Conservation (phyloP, 2,888 invertebrate genomes). For the Drosophila birchii region DNA sequence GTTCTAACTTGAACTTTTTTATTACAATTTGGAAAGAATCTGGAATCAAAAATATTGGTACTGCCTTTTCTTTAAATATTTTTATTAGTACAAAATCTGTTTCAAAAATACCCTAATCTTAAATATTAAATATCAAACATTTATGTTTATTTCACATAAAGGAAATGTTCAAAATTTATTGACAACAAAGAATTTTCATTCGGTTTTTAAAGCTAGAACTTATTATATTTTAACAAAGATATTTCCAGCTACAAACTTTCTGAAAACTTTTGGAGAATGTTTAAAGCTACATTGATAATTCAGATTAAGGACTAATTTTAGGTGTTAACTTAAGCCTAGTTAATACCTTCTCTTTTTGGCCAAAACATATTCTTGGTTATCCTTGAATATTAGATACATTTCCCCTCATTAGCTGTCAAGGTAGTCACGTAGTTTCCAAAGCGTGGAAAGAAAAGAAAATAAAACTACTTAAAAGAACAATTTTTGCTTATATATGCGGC, state of each 20-base stretch:
- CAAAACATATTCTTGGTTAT: not conserved
- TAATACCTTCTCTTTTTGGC: too few species aligned
- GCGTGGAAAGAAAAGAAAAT: not conserved
- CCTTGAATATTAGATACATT: slow-evolving; percentile 55
- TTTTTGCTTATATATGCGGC: slow-evolving; percentile 44
- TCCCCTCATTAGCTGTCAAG: slow-evolving; percentile 57
- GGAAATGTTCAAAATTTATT: not conserved
- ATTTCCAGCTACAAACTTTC: too few species aligned
- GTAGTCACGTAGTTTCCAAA: slow-evolving; percentile 50
- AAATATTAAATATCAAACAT: not conserved
- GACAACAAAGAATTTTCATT: not conserved
- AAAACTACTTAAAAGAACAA: slow-evolving; percentile 29
- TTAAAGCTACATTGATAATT: too few species aligned
- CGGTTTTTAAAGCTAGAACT: too few species aligned
- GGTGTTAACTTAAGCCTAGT: too few species aligned
- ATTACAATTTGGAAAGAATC: not conserved
- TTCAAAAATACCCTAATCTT: not conserved
- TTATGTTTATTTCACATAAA: too few species aligned
- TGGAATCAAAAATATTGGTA: not conserved
- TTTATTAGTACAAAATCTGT: not conserved
- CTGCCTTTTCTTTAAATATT: not conserved
- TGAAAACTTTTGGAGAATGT: too few species aligned
- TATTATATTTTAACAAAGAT: too few species aligned
- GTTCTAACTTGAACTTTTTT: not conserved
- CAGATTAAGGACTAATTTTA: too few species aligned